phyloP scores from a whole-genome alignment of 2,888 invertebrate species.

The Sarcophaga subvicina region DNA sequence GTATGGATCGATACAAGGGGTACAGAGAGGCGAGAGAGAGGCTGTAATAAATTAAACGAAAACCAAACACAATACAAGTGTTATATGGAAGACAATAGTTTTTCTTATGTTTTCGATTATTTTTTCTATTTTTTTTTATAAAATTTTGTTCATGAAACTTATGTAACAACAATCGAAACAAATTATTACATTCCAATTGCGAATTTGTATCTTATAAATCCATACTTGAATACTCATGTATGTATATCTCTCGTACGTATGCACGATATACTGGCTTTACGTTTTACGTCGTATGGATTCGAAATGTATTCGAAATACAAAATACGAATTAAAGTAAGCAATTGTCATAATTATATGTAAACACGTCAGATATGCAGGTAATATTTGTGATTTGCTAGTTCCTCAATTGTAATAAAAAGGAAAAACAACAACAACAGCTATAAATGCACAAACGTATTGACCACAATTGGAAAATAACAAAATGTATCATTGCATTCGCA shows the following conservation, averaged over 20 bases:
- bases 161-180: constrained; percentile 54
- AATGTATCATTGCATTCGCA: constrained; percentile 57
- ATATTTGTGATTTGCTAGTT: constrained; percentile 68
- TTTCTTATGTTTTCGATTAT: not conserved
- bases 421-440: constrained; percentile 22
- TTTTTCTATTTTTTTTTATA: constrained; percentile 8
- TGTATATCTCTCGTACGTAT: not conserved
- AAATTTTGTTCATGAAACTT: constrained; percentile 55
- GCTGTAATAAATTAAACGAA: too few relatives aligned
- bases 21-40: too few relatives aligned
- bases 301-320: constrained; percentile 14
- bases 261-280: not conserved
- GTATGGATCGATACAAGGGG: not conserved
- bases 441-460: constrained; percentile 30
- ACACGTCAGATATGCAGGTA: constrained; percentile 67
- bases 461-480: constrained; percentile 20
- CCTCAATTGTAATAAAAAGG: constrained; percentile 53
- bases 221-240: constrained; percentile 13
- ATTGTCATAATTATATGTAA: constrained; percentile 68
- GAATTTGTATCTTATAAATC: not conserved
- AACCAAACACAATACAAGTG: constrained; percentile 16
- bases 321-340: constrained; percentile 60
- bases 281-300: constrained; percentile 22
- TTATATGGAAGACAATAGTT: not conserved
- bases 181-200: constrained; percentile 59